Conservation (phyloP, 2,797 vertebrate species). For the Hyperoplus lanceolatus region DNA sequence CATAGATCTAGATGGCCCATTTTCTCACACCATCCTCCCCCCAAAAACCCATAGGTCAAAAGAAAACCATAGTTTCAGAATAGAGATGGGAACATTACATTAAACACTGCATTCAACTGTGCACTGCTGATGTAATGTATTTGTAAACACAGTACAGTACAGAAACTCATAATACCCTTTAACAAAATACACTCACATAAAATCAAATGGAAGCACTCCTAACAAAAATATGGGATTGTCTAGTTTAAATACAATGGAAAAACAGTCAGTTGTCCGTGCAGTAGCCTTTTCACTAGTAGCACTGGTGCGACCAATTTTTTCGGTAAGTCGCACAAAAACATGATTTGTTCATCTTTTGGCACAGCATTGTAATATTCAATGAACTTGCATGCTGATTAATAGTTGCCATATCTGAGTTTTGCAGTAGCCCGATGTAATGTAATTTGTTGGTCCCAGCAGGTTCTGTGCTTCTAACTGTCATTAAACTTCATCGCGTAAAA, state of each 20-base stretch:
- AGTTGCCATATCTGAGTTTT: too few relatives aligned
- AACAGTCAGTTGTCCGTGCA: background rate
- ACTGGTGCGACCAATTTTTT: too few relatives aligned
- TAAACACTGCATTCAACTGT: conserved; percentile 10
- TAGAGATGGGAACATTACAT: background rate
- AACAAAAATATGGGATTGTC: background rate
- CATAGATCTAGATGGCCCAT: conserved; percentile 46
- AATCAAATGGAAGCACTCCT: background rate
- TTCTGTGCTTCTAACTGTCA: too few relatives aligned
- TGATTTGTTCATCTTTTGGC: too few relatives aligned
- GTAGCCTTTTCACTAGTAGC: background rate
- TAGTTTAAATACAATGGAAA: background rate
- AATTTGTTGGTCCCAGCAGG: too few relatives aligned
- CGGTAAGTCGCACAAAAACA: too few relatives aligned
- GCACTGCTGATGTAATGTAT: background rate
- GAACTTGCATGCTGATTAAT: too few relatives aligned
- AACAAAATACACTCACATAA: background rate
- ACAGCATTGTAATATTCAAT: too few relatives aligned
- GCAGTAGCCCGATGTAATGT: too few relatives aligned
- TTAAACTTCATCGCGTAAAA: too few relatives aligned
- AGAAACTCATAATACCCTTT: background rate
- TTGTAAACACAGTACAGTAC: background rate
- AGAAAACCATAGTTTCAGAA: background rate
- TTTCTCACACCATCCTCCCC: conserved; percentile 26
- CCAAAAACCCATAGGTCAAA: conserved; percentile 32